phyloP scores from a whole-genome alignment of 1,140 invertebrate species.

The Aphelinus certus region DNA sequence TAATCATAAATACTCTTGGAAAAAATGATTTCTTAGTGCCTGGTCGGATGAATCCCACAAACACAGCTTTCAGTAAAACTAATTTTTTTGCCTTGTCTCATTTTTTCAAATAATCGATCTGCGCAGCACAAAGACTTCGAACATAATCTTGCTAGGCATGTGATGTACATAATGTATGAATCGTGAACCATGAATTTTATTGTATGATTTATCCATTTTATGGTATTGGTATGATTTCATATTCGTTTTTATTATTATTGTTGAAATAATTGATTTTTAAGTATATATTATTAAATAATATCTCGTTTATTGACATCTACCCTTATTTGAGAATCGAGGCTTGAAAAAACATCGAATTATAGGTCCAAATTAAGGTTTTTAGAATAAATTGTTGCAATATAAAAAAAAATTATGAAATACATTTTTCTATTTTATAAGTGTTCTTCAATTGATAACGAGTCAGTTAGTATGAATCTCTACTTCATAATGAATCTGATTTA shows the following conservation, averaged over 20 bases:
- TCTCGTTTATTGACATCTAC: background rate
- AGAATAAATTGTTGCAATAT: background rate
- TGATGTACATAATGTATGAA: constrained; percentile 13
- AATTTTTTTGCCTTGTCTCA: constrained; percentile 26
- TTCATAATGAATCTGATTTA: no score
- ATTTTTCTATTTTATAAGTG: background rate
- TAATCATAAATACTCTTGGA: no score
- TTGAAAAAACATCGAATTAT: no score
- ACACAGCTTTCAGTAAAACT: constrained; percentile 4
- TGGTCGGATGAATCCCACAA: constrained; percentile 19
- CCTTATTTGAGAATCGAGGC: no score
- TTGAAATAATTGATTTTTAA: constrained; percentile 24
- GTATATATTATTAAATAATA: constrained; percentile 16
- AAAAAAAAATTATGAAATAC: constrained; percentile 41
- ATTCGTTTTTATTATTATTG: constrained; percentile 20
- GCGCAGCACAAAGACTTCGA: constrained; percentile 31
- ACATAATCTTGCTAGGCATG: constrained; percentile 28
- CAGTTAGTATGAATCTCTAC: no score
- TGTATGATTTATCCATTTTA: constrained; percentile 19
- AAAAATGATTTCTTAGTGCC: constrained; percentile 40
- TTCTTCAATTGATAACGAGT: no score
- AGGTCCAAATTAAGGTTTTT: background rate
- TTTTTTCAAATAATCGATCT: constrained; percentile 27
- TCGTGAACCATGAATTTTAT: constrained; percentile 16
- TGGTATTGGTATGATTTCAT: constrained; percentile 9